Base-by-base conservation (phyloP, 1,140 invertebrate species). In the Scaptodrosophila lebanonensis region DNA sequence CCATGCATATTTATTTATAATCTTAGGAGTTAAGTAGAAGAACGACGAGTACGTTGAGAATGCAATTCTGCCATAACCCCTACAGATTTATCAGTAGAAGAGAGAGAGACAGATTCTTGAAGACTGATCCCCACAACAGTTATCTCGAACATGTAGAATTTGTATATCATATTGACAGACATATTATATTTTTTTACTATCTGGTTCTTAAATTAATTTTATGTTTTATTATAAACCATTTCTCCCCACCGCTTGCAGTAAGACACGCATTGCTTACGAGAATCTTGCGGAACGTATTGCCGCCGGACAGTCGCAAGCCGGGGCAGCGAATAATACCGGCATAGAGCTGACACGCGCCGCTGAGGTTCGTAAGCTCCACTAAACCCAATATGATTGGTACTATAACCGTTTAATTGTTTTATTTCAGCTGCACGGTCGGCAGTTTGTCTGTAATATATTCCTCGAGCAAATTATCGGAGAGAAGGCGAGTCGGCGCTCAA, bases 271-370 rank as follows among this genome's bases (percentile, higher is more conserved):
- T 18, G 91, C 92, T 27, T 90, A 90, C 29, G 88, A 90, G 11
- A 91, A 92, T 57, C 90, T 95, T 38, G 91, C 93, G 48, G 89
- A 89, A 33, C 88, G 92, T 54, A 90, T 92, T 38, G 88, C 88
- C 30, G 87, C 59, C 22, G 93, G 93, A 18, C 79, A 90, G 51
- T 87, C 88, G 0, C 88, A 90, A 18, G 93, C 94, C 75, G 91
- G 95, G 73, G 95, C 95, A 1, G 95, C 94, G 92, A 97, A 97
- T 85, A 89, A 91, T 69, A 93, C 92, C 2, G 94, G 95, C 2
- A 93, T 96, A 13, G 92, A 94, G 83, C 88, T 97, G 1, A 89
- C 91, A 2, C 88, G 91, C 35, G 93, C 93, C 35, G 93, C 94
- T 0, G 93, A 94, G 89, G 91, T n/a, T n/a, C n/a, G n/a, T 86